Evolutionary conservation across 2,888 invertebrate genomes (phyloP).

Genomic region (Drosophila buzzatii): DNA sequence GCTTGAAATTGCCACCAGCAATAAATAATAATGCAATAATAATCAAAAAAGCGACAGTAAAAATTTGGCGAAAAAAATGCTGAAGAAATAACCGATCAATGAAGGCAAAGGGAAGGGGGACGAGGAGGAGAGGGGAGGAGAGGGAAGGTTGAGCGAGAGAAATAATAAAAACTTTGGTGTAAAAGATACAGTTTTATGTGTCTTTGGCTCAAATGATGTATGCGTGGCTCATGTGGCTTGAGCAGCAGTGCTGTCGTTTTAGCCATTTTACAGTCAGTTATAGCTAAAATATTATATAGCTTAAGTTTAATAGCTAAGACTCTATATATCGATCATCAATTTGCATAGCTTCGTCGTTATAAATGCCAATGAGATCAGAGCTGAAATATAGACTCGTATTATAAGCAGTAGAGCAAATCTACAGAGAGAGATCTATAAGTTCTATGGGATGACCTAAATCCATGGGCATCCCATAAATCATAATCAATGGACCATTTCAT

Average conservation of each 20-base stretch:
- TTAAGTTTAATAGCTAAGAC: too few species aligned
- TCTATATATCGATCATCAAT: too few species aligned
- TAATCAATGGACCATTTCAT: too few species aligned
- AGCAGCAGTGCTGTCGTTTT: not conserved
- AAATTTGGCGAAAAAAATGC: conserved; percentile 18
- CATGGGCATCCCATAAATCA: too few species aligned
- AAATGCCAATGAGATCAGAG: too few species aligned
- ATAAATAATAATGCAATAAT: conserved; percentile 69
- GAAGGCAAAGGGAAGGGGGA: not conserved
- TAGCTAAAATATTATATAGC: too few species aligned
- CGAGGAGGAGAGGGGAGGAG: not conserved
- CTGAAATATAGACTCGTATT: too few species aligned
- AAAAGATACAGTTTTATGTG: conserved; percentile 52
- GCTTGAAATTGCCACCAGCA: conserved; percentile 28
- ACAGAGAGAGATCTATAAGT: not conserved
- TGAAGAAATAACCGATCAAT: conserved; percentile 23
- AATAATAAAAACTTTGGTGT: conserved; percentile 26
- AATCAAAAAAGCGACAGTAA: conserved; percentile 37
- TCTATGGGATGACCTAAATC: not conserved
- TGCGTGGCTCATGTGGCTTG: conserved; percentile 1
- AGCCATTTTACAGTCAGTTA: not conserved
- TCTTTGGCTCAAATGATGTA: not conserved
- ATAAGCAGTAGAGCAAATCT: too few species aligned
- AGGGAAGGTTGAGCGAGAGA: not conserved
- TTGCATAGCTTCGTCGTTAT: too few species aligned